phyloP scores from a whole-genome alignment of 2,888 invertebrate species.

The Agonopterix arenella region DNA sequence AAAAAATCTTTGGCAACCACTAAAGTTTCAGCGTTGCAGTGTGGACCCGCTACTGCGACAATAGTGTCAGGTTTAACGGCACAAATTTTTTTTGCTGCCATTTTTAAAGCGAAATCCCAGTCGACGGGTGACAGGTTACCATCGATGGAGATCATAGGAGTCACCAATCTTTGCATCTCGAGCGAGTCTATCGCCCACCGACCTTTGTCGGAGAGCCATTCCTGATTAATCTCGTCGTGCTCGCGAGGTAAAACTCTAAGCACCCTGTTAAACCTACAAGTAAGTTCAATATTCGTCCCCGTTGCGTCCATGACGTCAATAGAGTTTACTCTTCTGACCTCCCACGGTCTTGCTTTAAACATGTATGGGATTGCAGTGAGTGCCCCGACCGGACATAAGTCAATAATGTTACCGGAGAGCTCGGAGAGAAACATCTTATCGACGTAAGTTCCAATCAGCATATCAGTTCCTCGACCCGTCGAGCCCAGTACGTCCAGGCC shows the following conservation, averaged over 20 bases:
- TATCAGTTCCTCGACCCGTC: conserved; percentile 93
- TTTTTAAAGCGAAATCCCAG: conserved; percentile 94
- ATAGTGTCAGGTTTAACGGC: conserved; percentile 75
- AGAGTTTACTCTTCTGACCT: conserved; percentile 84
- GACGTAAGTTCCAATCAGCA: conserved; percentile 99
- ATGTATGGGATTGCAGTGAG: conserved; percentile 97
- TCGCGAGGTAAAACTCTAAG: conserved; percentile 58
- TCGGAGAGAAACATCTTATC: conserved; percentile 98
- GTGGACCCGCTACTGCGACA: conserved; percentile 54
- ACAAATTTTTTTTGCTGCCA: conserved; percentile 79
- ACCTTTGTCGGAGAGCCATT: conserved; percentile 98
- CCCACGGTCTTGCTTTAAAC: conserved; percentile 98
- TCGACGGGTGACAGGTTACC: conserved; percentile 87
- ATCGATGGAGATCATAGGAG: conserved; percentile 88
- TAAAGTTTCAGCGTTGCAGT: conserved; percentile 57
- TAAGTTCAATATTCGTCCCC: conserved; percentile 56
- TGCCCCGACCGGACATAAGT: conserved; percentile 99
- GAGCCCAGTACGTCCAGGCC: conserved; percentile 97
- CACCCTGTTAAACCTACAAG: conserved; percentile 50
- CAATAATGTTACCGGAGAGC: conserved; percentile 98
- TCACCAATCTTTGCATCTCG: conserved; percentile 94
- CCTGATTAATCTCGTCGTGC: conserved; percentile 86
- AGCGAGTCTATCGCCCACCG: conserved; percentile 98
- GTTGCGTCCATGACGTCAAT: conserved; percentile 66
- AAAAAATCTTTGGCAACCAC: conserved; percentile 59